Evolutionary conservation across 2,888 invertebrate species (phyloP), one percentile per base, ranked within the genome.

Genomic region (Gymnosoma rotundatum): DNA sequence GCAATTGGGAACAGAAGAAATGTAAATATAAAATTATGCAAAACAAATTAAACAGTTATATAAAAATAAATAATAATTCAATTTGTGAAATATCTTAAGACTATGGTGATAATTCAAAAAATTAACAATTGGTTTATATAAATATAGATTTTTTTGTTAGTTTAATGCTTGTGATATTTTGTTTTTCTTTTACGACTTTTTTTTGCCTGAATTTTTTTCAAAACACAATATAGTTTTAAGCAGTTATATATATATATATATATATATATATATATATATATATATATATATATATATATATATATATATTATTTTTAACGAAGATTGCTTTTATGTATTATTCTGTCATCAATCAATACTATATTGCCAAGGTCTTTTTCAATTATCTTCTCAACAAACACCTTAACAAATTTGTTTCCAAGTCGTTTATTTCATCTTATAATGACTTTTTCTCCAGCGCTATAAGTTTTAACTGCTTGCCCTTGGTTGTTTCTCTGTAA

Each of bases 401-500:
- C 50, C 52, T 60, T 78, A 60, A 61, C 69, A 69, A 78, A 52
- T 58, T 72, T 79, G 52, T 79, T 79, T 48, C 72, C 52, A 56
- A 64, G 38, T 52, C 42, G 42, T 70, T 75, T 70, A 36, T 75
- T 75, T 36, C 69, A 21, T 42, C 36, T 69, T 42, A 81, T 7
- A 60, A 63, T 69, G 42, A 81, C 81, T 54, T 75, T 81, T 64
- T 75, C 75, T 50, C 81, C 76, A 14, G 18, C 42, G n/a, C 20
- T 76, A 58, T 76, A 82, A 70, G 52, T 76, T 66, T 64, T 81
- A 21, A 25, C 36, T 36, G 25, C 48, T 66, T 50, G 54, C 21
- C 72, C 60, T 42, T 64, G n/a, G 72, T 76, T 82, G 12, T 18
- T 73, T 72, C 67, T 74, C 72, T 70, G 42, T 42, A 42, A 42